Evolutionary conservation across 2,113 vertebrate genomes (phyloP), one percentile per base, ranked within the genome.

Genomic region (Scatophagus argus): DNA sequence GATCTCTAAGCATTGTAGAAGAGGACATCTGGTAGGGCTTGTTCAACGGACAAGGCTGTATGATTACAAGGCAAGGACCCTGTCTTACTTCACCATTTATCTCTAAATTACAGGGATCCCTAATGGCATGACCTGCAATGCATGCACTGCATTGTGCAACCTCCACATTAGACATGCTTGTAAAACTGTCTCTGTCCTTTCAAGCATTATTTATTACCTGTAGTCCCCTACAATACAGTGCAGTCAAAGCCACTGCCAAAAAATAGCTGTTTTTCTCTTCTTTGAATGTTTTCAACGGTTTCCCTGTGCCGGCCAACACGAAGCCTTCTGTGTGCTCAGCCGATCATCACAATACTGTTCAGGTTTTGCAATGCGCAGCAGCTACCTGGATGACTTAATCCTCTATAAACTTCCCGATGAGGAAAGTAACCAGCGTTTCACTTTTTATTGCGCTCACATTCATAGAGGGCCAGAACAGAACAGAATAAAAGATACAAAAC

Each of bases 371-470:
- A 54, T 59, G 25, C 56, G 60, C 58, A 79, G 31, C 52, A 79
- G 65, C 58, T 54, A 84, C 73, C 83, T 77, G 74, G 38, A 47
- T 74, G 78, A 88, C 76, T 66, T 72, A 38, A 84, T 69, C 63
- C 77, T 52, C 27, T 19, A 13, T 11, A 74, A 63, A 78, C 34
- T 27, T 6, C 39, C 27, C 25, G 39, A 4, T 54, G 46, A 38
- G 32, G 60, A 85, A 63, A 82, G 55, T 19, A 46, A 56, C n/a
- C 21, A 8, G 25, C 52, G 21, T 59, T 77, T 72, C 46, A 76
- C 47, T 82, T 69, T 58, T 63, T 6, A 63, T 38, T 29, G 34
- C 25, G 63, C 59, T 61, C 4, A 43, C 23, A 69, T 31, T 21
- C 23, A 60, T 29, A 25, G 8, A 43, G 10, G 39, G 7, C n/a